phyloP scores from a whole-genome alignment of 2,888 invertebrate genomes.

The Scrobipalpa costella region DNA sequence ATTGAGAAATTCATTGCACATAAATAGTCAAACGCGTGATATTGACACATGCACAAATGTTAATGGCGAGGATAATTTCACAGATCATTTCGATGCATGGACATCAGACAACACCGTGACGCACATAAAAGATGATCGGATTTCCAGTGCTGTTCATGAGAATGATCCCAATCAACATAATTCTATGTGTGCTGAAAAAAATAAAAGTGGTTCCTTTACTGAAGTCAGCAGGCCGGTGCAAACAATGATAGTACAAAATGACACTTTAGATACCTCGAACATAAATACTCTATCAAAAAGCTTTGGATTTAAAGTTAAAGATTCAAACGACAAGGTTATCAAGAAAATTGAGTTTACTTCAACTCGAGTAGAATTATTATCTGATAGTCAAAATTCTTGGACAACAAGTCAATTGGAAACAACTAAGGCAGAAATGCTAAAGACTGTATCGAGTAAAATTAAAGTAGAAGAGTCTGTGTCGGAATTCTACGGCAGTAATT shows the following conservation, averaged over 20 bases:
- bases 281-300: conserved; percentile 37
- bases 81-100: neutral
- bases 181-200: neutral
- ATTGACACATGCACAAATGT: neutral
- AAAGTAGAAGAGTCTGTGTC: conserved; percentile 46
- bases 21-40: too few relatives aligned
- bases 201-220: neutral
- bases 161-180: neutral
- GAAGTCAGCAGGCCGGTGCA: neutral
- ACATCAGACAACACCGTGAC: neutral
- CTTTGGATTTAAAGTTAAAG: conserved; percentile 54
- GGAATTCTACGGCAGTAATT: conserved; percentile 40
- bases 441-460: conserved; percentile 42
- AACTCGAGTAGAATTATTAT: conserved; percentile 31
- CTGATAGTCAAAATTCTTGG: conserved; percentile 21
- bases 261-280: neutral
- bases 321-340: conserved; percentile 43
- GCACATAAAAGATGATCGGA: neutral
- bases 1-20: neutral
- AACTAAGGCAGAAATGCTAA: conserved; percentile 43
- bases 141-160: neutral
- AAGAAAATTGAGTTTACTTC: conserved; percentile 39
- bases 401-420: conserved; percentile 26
- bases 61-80: neutral
- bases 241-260: neutral